Base-by-base conservation (phyloP, 2,113 vertebrate genomes). In the Labeo rohita region DNA sequence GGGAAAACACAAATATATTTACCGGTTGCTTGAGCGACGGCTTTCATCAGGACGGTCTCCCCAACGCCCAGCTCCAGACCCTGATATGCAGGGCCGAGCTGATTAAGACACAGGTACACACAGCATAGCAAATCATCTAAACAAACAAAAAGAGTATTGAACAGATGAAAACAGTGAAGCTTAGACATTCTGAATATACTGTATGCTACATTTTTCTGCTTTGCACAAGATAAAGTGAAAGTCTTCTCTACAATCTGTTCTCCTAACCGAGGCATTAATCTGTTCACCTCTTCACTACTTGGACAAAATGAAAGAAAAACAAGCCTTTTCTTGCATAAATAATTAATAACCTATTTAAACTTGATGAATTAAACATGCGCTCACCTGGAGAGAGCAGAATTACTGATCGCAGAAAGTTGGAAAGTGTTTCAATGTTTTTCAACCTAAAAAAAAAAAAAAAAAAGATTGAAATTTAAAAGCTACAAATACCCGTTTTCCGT, bases 11-110 rank as follows among this genome's bases (percentile, higher is more conserved):
- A 36, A 84, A 74, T 66, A 4, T 47, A 70, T 84, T 86, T 87
- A 97, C 96, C 96, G 1, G 96, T 97, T 86, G 96, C 96, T 91
- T 97, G 96, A 84, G 96, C 96, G 54, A 98, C 93, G 0, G 97
- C 97, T 90, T 96, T 97, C 95, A 97, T 96, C 65, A 97, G 95
- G 83, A 98, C 93, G 0, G 94, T 95, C 18, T 97, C 96, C 1
- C 97, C 97, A 0, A 97, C 89, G 0, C 96, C 97, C 0, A 98
- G 94, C 92, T 98, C 97, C 87, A 97, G 91, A 49, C 96, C 96
- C 81, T 96, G 90, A 84, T 97, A 96, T 61, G 97, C 96, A 0
- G 97, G 97, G 16, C 96, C 97, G 9, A 98, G 95, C 90, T 94
- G 95, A 91, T 96, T 98, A 88, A 98, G 91, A 89, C 96, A 96